phyloP scores from a whole-genome alignment of 2,888 invertebrate genomes.

The Celastrina argiolus region DNA sequence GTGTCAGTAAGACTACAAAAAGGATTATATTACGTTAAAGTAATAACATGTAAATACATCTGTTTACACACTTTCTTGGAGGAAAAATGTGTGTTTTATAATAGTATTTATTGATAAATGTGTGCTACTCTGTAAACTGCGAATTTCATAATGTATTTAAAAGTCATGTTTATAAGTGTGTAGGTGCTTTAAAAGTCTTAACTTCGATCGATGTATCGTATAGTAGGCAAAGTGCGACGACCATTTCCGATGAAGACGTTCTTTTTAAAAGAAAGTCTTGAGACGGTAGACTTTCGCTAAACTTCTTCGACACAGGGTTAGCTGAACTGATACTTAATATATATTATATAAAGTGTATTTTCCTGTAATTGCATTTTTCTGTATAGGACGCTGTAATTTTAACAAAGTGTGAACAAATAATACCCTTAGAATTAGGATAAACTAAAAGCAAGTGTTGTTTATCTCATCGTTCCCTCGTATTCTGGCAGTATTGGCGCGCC shows the following conservation, averaged over 20 bases:
- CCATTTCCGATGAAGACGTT: background rate
- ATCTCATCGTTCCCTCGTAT: background rate
- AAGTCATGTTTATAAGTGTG: background rate
- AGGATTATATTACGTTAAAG: background rate
- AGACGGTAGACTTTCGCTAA: conserved; percentile 6
- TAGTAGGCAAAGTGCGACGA: background rate
- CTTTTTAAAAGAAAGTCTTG: conserved; percentile 3
- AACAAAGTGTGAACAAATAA: conserved; percentile 7
- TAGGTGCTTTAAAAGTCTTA: conserved; percentile 7
- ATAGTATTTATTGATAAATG: background rate
- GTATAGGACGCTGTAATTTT: conserved; percentile 8
- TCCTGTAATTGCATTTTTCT: conserved; percentile 14
- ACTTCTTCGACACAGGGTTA: conserved; percentile 11
- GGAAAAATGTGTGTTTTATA: background rate
- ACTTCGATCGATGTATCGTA: background rate
- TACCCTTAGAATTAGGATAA: conserved; percentile 11
- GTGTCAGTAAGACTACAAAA: background rate
- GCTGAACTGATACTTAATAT: conserved; percentile 13
- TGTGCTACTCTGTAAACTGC: conserved; percentile 5
- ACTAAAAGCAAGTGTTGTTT: conserved; percentile 7
- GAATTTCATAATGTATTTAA: conserved; percentile 1
- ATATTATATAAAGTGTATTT: conserved; percentile 9
- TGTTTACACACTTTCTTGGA: background rate
- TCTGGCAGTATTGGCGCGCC: background rate
- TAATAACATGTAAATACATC: background rate